phyloP scores from a whole-genome alignment of 2,113 vertebrate genomes.

The Myanophis thanlyinensis region DNA sequence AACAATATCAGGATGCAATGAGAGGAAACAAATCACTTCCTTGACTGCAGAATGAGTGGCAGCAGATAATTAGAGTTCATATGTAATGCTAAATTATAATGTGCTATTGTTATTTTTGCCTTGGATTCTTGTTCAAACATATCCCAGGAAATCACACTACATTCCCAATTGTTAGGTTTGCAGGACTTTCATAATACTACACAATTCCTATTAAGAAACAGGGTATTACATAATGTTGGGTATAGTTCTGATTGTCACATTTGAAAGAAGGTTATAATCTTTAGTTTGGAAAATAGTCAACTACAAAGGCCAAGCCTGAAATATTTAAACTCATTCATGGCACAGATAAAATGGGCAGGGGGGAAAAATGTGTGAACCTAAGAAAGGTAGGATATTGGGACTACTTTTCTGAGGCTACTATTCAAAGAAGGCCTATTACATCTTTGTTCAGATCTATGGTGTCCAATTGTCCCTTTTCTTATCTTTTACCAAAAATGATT shows the following conservation, averaged over 20 bases:
- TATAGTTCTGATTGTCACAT: background rate
- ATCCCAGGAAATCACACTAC: background rate
- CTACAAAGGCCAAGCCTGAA: background rate
- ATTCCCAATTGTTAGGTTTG: slow-evolving; percentile 19
- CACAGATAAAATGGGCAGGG: background rate
- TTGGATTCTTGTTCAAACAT: background rate
- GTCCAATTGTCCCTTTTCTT: background rate
- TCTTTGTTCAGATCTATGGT: background rate
- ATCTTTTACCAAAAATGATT: background rate
- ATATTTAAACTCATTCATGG: background rate
- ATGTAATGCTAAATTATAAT: background rate
- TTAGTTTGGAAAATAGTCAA: background rate
- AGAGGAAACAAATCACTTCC: background rate
- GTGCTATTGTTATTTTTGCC: background rate
- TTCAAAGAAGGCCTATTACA: background rate
- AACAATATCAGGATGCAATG: background rate
- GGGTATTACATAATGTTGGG: background rate
- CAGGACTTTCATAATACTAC: slow-evolving; percentile 31
- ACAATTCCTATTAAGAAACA: background rate
- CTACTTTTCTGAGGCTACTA: background rate
- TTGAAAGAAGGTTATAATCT: background rate
- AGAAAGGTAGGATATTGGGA: background rate
- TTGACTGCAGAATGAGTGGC: background rate
- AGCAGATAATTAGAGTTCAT: background rate
- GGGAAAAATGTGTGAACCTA: background rate